phyloP scores from a whole-genome alignment of 1,140 invertebrate genomes.

The Panonychus citri region DNA sequence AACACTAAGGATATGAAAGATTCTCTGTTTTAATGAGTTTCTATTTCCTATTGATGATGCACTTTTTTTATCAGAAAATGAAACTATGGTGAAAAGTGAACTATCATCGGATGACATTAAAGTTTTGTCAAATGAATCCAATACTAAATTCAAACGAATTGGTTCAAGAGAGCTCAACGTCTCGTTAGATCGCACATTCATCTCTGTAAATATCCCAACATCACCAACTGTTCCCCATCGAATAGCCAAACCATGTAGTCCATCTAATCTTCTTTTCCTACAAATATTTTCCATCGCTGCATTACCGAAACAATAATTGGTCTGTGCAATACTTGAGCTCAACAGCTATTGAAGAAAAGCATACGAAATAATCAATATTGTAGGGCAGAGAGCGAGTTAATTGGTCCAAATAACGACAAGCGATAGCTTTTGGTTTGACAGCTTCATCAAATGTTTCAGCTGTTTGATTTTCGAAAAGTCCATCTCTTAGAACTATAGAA shows the following conservation, averaged over 20 bases:
- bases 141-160: too few relatives aligned
- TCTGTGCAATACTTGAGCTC: conserved; percentile 75
- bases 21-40: conserved; percentile 30
- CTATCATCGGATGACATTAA: background rate
- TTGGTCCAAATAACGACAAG: conserved; percentile 47
- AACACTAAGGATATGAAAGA: conserved; percentile 26
- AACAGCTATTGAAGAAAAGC: conserved; percentile 84
- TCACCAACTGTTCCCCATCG: conserved; percentile 95
- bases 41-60: conserved; percentile 17
- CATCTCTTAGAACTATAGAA: conserved; percentile 59
- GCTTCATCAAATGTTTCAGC: conserved; percentile 46
- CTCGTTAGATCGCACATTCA: conserved; percentile 52
- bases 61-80: conserved; percentile 32
- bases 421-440: conserved; percentile 33
- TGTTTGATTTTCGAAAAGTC: conserved; percentile 64
- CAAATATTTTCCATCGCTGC: conserved; percentile 84
- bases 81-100: background rate
- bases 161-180: conserved; percentile 61
- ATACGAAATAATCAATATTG: conserved; percentile 65
- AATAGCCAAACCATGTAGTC: conserved; percentile 51
- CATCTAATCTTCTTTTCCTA: conserved; percentile 51
- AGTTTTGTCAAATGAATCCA: too few relatives aligned
- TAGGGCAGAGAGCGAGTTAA: conserved; percentile 46
- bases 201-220: conserved; percentile 69
- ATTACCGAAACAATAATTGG: conserved; percentile 86